phyloP scores from a whole-genome alignment of 2,797 vertebrate species.

The Ambastaia sidthimunki region DNA sequence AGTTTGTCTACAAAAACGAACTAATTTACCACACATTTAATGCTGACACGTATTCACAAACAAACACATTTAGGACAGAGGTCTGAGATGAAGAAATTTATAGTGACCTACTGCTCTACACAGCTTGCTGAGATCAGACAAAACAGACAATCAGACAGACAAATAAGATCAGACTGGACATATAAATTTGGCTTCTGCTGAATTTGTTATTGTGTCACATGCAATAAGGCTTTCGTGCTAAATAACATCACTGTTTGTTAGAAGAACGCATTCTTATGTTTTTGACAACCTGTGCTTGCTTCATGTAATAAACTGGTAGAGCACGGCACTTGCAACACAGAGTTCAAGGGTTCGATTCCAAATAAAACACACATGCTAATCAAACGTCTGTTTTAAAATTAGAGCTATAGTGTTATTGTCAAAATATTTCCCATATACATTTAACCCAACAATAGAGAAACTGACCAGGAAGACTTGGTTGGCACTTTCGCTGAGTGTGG shows the following conservation, averaged over 20 bases:
- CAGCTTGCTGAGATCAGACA: neutral
- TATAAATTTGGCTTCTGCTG: neutral
- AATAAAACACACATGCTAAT: neutral
- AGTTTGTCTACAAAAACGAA: constrained; percentile 25
- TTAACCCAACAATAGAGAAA: neutral
- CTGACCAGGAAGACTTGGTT: constrained; percentile 95
- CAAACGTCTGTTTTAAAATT: neutral
- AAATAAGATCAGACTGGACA: neutral
- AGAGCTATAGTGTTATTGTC: neutral
- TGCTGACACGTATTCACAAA: neutral
- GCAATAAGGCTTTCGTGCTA: neutral
- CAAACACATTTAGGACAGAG: neutral
- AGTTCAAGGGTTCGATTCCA: neutral
- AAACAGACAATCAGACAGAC: no score
- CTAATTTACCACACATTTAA: constrained; percentile 8
- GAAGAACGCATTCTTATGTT: neutral
- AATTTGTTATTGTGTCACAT: neutral
- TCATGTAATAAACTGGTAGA: neutral
- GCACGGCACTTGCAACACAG: no score
- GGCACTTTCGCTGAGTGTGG: constrained; percentile 96
- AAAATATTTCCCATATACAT: neutral
- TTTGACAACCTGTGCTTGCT: neutral
- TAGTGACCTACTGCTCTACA: constrained; percentile 2
- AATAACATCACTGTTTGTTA: constrained; percentile 4
- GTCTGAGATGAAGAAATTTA: neutral